A percentile compares a stretch with the other conserved stretches of the same genome.
Conservation (phyloP, 2,113 vertebrate genomes). For the Stictonetta naevosa region DNA sequence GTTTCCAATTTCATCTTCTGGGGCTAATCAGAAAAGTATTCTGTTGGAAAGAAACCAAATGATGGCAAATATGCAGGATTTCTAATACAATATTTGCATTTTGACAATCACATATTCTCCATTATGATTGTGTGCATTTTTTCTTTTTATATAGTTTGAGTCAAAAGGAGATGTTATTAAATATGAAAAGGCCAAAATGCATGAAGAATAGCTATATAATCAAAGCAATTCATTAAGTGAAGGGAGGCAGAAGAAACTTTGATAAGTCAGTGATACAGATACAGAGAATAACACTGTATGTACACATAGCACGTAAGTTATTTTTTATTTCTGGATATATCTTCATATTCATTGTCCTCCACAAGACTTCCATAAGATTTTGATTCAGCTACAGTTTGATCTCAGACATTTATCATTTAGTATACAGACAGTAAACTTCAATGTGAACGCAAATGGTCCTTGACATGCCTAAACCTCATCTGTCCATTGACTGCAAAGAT, state of each 20-base stretch:
- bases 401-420: neutral
- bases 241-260: conserved; percentile 48
- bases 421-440: neutral
- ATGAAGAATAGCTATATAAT: conserved; percentile 71
- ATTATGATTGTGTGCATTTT: conserved; percentile 32
- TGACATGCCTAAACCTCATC: neutral
- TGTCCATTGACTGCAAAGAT: neutral
- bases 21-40: conserved; percentile 70
- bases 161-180: conserved; percentile 72
- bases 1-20: conserved; percentile 77
- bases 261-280: conserved; percentile 6
- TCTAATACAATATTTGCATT: conserved; percentile 73
- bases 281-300: neutral
- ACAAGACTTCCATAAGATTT: neutral
- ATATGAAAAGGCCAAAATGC: conserved; percentile 71
- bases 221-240: conserved; percentile 65
- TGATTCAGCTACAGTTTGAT: neutral
- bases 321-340: neutral
- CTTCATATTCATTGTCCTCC: neutral
- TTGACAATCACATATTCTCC: conserved; percentile 57
- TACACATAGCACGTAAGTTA: neutral
- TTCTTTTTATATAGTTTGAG: conserved; percentile 30
- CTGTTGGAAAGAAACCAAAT: conserved; percentile 68
- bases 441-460: neutral
- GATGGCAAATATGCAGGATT: conserved; percentile 61